phyloP scores from a whole-genome alignment of 2,888 invertebrate genomes.

The Himalopsyche japonica region DNA sequence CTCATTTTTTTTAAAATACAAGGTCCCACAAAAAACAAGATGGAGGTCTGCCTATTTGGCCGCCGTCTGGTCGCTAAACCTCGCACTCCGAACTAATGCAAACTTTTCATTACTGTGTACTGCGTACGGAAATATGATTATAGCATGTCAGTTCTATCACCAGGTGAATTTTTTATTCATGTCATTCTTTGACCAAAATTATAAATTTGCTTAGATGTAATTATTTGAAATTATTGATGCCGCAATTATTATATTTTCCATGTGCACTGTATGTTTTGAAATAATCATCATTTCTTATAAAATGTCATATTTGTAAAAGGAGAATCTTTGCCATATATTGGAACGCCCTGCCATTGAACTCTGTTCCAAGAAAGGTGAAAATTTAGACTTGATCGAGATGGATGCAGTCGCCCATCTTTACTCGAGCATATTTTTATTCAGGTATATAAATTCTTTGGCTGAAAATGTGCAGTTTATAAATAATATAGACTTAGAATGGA shows the following conservation, averaged over 20 bases:
- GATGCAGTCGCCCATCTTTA: conserved; percentile 49
- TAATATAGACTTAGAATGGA: too few species aligned
- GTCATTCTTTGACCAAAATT: neutral
- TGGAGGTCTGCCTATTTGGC: conserved; percentile 47
- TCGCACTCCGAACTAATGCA: conserved; percentile 55
- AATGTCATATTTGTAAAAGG: neutral
- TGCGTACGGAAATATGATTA: conserved; percentile 59
- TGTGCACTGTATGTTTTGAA: neutral
- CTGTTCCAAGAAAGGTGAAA: conserved; percentile 48
- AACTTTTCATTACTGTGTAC: conserved; percentile 60
- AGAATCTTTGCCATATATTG: conserved; percentile 44
- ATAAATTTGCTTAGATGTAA: neutral
- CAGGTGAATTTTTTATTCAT: conserved; percentile 43
- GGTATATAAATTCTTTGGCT: conserved; percentile 44
- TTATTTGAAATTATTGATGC: neutral
- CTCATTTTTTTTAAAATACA: too few species aligned
- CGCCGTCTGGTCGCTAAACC: conserved; percentile 61
- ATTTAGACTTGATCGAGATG: conserved; percentile 49
- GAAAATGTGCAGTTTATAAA: too few species aligned
- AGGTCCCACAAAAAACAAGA: neutral
- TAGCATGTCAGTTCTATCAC: conserved; percentile 44
- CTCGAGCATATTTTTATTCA: conserved; percentile 49
- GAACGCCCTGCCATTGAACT: conserved; percentile 8
- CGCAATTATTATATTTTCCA: neutral
- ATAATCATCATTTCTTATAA: neutral